Base-by-base conservation (phyloP, 2,888 invertebrate genomes). In the Sphaeridia pumilis region DNA sequence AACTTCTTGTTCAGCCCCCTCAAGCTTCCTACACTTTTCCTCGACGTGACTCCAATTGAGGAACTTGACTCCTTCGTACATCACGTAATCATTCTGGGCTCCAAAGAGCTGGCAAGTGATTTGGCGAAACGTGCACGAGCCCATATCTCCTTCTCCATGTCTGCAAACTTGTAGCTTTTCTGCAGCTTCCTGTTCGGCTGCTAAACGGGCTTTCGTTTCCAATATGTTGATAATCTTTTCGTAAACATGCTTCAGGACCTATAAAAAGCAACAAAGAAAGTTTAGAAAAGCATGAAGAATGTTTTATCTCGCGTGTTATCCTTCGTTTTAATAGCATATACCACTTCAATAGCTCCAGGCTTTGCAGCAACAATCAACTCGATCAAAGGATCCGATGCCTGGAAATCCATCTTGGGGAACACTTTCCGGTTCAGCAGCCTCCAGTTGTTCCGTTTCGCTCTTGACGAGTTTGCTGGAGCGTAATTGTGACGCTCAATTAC, bases 401-500 rank as follows among this genome's bases (percentile, higher is more conserved):
- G 53, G 28, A 62, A 49, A 17, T 55, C 57, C 21, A 66, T 41
- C 49, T 62, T 65, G 10, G 49, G 35, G 46, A 64, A 61, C 1
- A 84, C 84, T 69, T 83, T 86, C 55, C 78, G 73, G 68, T 85
- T 85, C 10, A 87, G 72, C 0, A 80, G 82, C 67, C 77, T 76
- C 87, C 87, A 87, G 67, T 87, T 87, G 61, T 79, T 77, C 26
- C 83, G 68, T 70, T 87, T 87, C 36, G 81, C 72, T 0, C 78
- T 73, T 46, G 79, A 72, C 41, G 81, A 79, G 70, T 78, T 83
- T 50, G 81, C 75, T 0, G 83, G 76, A 0, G 79, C 78, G 69
- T 87, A 87, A 71, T 87, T 86, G 69, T 85, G 83, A 68, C 85
- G 71, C 45, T 87, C 83, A 3, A 87, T 82, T 46, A 81, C 67